Percentiles rank a stretch among this genome's conserved stretches.
phyloP scores from a whole-genome alignment of 2,113 vertebrate genomes.

The Trogon melanurus region DNA sequence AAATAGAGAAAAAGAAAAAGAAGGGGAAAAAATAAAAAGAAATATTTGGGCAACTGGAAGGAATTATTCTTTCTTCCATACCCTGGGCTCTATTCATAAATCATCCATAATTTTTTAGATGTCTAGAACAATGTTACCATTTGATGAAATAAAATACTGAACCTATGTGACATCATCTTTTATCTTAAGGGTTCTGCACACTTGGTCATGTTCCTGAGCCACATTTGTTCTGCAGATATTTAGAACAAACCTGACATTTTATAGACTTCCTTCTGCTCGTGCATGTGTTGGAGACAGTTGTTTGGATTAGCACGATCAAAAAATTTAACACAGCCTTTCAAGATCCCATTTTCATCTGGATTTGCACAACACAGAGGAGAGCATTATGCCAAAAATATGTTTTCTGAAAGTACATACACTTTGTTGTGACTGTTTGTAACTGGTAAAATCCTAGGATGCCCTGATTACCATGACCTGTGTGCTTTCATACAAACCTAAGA shows the following conservation, averaged over 20 bases:
- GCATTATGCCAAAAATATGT: conserved; percentile 62
- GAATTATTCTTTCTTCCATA: conserved; percentile 43
- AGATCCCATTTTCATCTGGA: conserved; percentile 68
- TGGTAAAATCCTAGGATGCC: conserved; percentile 51
- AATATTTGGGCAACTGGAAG: conserved; percentile 67
- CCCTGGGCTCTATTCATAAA: conserved; percentile 37
- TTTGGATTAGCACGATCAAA: conserved; percentile 67
- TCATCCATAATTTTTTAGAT: conserved; percentile 47
- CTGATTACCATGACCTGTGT: conserved; percentile 39
- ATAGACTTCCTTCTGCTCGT: conserved; percentile 59
- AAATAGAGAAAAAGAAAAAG: not conserved
- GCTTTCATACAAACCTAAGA: conserved; percentile 25
- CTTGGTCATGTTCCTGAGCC: conserved; percentile 40
- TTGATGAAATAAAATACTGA: conserved; percentile 53
- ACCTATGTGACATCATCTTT: conserved; percentile 63
- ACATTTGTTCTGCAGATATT: conserved; percentile 71
- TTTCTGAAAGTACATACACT: conserved; percentile 51
- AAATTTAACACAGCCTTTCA: conserved; percentile 62
- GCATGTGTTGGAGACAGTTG: conserved; percentile 69
- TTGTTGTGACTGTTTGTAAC: conserved; percentile 44
- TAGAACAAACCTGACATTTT: conserved; percentile 66
- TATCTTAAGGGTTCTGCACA: not conserved
- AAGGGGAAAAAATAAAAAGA: not conserved
- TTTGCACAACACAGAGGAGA: conserved; percentile 37
- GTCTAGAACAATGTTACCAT: conserved; percentile 11